phyloP scores from a whole-genome alignment of 1,140 invertebrate genomes.

The Cydia pomonella region DNA sequence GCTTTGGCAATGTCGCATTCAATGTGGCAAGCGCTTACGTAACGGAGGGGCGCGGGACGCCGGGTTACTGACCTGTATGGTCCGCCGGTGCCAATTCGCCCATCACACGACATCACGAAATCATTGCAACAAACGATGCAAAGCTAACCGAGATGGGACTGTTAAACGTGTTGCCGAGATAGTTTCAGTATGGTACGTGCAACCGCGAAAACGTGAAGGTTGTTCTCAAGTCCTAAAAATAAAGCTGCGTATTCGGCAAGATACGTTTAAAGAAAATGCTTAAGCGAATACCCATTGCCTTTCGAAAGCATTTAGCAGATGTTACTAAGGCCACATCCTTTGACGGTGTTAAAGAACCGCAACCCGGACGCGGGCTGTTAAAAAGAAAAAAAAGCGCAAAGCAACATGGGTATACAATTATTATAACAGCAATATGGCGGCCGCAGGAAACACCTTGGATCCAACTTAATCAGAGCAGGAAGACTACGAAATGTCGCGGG shows the following conservation, averaged over 20 bases:
- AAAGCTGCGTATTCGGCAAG: neutral
- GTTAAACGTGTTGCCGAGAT: neutral
- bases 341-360: neutral
- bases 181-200: neutral
- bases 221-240: neutral
- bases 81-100: conserved; percentile 73
- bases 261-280: no score
- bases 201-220: neutral
- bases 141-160: conserved; percentile 29
- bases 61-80: conserved; percentile 70
- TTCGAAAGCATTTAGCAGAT: neutral
- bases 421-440: conserved; percentile 6
- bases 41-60: conserved; percentile 48
- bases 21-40: conserved; percentile 74
- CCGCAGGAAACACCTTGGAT: conserved; percentile 36
- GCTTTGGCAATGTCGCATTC: conserved; percentile 66
- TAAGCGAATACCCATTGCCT: neutral
- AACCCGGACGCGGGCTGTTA: neutral
- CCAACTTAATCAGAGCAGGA: conserved; percentile 38
- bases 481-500: conserved; percentile 31
- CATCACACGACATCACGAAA: conserved; percentile 71
- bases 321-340: neutral
- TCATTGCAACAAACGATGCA: conserved; percentile 62
- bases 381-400: conserved; percentile 12
- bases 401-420: conserved; percentile 16